Base-by-base conservation (phyloP, 2,888 invertebrate species). In the Acholoe squamosa region DNA sequence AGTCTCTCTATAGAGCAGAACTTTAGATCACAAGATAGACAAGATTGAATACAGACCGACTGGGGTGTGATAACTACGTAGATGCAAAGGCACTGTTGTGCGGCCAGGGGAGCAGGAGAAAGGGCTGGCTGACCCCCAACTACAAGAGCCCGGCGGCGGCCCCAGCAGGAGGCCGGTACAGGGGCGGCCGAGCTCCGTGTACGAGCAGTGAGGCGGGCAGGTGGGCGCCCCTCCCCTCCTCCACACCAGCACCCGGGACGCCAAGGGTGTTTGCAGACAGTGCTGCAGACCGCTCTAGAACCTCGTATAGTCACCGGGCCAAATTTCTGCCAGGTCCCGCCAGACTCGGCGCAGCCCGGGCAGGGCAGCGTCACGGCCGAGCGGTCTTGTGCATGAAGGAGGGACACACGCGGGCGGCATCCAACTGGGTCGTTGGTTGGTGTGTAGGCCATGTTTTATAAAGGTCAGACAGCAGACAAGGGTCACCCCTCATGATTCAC, bases 11-110 rank as follows among this genome's bases (percentile, higher is more conserved):
- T 61, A 61, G 22, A 61, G 61, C 61, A 61, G 61, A n/a, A 80
- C 80, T 80, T 80, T 80, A 80, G 80, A 80, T 80, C 34, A 43
- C 80, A 80, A 43, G 80, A 80, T 80, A 80, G 80, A 80, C 80
- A 19, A 16, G 43, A 25, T 43, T 16, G 16, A 43, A 16, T 16
- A n/a, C 16, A 16, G 80, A 22, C 19, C n/a, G 33, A 43, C 34
- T 16, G 80, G 33, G 34, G 80, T 16, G 80, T 16, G 19, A 19
- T 61, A 19, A 61, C 19, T 61, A n/a, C 22, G 19, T n/a, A 14
- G 61, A n/a, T 61, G 61, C 19, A n/a, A 61, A 19, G 22, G 22
- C n/a, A 7, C 61, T n/a, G 61, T n/a, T 61, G 61, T 61, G 61
- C 5, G 61, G 61, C 43, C 10, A 43, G 43, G 43, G 43, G 43